Conservation (phyloP, 2,888 invertebrate species). For the Cheilosia vulpina region DNA sequence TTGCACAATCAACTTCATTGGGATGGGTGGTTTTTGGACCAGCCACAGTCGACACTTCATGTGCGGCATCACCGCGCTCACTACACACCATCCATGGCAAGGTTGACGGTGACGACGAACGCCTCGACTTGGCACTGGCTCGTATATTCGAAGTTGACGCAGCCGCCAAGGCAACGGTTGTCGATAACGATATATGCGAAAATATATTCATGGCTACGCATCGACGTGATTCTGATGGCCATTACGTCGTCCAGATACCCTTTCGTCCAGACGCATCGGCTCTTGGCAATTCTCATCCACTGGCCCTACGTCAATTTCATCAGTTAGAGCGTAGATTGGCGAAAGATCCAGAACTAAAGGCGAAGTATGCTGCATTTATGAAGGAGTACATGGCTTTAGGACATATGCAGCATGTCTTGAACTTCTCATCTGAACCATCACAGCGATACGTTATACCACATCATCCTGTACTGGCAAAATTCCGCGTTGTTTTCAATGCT, state of each 20-base stretch:
- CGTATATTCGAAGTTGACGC: slow-evolving; percentile 12
- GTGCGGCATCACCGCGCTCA: too few species aligned
- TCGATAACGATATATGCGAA: slow-evolving; percentile 8
- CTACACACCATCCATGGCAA: too few species aligned
- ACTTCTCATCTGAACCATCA: slow-evolving; percentile 6
- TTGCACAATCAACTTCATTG: not conserved
- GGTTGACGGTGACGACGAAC: too few species aligned
- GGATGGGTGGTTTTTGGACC: not conserved
- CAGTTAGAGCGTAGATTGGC: slow-evolving; percentile 34
- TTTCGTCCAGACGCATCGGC: slow-evolving; percentile 19
- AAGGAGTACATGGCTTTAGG: slow-evolving; percentile 13
- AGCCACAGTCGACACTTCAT: not conserved
- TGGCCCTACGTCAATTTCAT: slow-evolving; percentile 13
- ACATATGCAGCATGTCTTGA: slow-evolving; percentile 6
- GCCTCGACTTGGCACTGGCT: slow-evolving; percentile 6
- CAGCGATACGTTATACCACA: slow-evolving; percentile 19
- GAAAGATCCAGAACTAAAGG: slow-evolving; percentile 1
- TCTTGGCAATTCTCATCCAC: slow-evolving; percentile 9
- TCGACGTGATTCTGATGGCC: not conserved
- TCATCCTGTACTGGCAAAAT: slow-evolving; percentile 23
- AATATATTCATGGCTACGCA: slow-evolving; percentile 18
- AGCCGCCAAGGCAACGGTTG: not conserved
- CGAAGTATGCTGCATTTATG: slow-evolving; percentile 25
- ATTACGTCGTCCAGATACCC: slow-evolving; percentile 12
- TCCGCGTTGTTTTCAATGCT: slow-evolving; percentile 32